These are phyloP conservation scores for Helicoverpa armigera DNA, from an alignment of 1,140 invertebrate genomes.

Conservation along the genomic window DNA sequence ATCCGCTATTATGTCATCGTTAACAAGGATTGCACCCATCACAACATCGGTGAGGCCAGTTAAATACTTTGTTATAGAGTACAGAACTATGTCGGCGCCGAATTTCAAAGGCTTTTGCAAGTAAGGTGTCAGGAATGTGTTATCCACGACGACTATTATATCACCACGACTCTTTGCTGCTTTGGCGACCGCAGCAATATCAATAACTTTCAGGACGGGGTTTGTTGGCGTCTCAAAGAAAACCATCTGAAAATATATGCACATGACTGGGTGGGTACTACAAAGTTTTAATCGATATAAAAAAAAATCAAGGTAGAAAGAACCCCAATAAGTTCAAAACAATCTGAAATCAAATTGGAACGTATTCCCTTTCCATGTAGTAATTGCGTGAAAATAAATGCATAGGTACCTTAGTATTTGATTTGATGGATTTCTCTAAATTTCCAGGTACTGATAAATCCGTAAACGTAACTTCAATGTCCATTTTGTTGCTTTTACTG, in stretches of 20 bases:
- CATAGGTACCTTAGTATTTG: slow-evolving; percentile 93
- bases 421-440: slow-evolving; percentile 90
- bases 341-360: too few relatives aligned
- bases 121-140: slow-evolving; percentile 98
- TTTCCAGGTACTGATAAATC: slow-evolving; percentile 91
- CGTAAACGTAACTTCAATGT: slow-evolving; percentile 93
- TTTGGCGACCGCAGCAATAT: slow-evolving; percentile 93
- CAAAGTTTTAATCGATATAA: too few relatives aligned
- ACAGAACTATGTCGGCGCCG: slow-evolving; percentile 97
- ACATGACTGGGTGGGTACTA: background rate
- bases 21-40: slow-evolving; percentile 96
- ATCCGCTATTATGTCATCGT: slow-evolving; percentile 90
- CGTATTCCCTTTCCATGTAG: too few relatives aligned
- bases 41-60: slow-evolving; percentile 99
- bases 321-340: too few relatives aligned
- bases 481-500: slow-evolving; percentile 89
- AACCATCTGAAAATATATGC: slow-evolving; percentile 90
- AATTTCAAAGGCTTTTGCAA: slow-evolving; percentile 96
- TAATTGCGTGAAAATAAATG: too few relatives aligned
- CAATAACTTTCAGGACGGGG: slow-evolving; percentile 96
- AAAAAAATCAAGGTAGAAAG: too few relatives aligned
- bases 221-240: slow-evolving; percentile 99
- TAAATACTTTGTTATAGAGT: slow-evolving; percentile 99
- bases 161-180: slow-evolving; percentile 88
- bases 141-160: slow-evolving; percentile 97